Evolutionary conservation across 2,797 vertebrate genomes (phyloP).

Genomic region (Lophura swinhoii): DNA sequence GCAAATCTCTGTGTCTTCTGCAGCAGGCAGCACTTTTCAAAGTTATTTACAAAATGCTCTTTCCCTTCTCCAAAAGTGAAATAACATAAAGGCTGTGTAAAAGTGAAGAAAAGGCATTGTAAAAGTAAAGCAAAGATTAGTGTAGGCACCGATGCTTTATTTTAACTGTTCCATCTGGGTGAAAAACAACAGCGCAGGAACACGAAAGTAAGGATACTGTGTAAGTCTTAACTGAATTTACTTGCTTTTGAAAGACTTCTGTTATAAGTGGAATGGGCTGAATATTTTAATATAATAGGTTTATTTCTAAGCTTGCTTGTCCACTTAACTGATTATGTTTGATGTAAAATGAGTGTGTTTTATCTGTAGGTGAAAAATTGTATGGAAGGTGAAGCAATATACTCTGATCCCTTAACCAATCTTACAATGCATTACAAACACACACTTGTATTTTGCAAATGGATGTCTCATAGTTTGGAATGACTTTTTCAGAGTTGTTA

Average conservation of each 20-base stretch:
- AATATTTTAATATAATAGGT: neutral
- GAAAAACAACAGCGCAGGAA: neutral
- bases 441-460: constrained; percentile 51
- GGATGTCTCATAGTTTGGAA: constrained; percentile 67
- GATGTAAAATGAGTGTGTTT: constrained; percentile 18
- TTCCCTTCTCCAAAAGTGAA: constrained; percentile 19
- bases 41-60: constrained; percentile 45
- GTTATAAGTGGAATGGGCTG: neutral
- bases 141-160: constrained; percentile 32
- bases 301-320: constrained; percentile 38
- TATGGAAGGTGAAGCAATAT: constrained; percentile 14
- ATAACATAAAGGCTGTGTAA: neutral
- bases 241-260: constrained; percentile 22
- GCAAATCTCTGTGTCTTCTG: neutral
- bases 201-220: neutral
- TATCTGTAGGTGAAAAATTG: constrained; percentile 31
- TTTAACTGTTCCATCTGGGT: neutral
- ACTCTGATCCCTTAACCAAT: constrained; percentile 17
- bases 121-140: constrained; percentile 40
- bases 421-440: neutral
- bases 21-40: constrained; percentile 21
- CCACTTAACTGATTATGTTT: neutral
- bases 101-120: constrained; percentile 1
- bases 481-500: constrained; percentile 65
- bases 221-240: constrained; percentile 49